Conservation (phyloP, 1,140 invertebrate genomes). For the Lamellibrachia luymesi region DNA sequence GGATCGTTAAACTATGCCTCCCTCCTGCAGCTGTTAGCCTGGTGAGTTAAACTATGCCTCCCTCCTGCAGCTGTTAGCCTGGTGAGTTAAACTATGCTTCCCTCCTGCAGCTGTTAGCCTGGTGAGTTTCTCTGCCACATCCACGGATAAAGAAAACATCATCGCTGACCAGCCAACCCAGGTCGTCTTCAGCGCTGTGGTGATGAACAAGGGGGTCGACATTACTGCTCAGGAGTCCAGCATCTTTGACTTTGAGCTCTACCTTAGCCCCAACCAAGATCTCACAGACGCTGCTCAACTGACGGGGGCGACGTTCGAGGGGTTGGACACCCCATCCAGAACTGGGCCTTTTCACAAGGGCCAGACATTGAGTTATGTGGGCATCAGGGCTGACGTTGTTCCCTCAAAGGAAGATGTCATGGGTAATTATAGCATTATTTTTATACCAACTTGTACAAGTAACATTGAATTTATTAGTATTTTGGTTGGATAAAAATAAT, state of each 20-base stretch:
- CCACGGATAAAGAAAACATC: neutral
- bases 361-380: neutral
- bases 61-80: too few relatives aligned
- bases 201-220: neutral
- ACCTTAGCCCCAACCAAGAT: neutral
- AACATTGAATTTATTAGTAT: too few relatives aligned
- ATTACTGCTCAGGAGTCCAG: neutral
- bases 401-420: neutral
- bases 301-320: neutral
- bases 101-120: neutral
- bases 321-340: neutral
- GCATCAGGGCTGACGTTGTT: neutral
- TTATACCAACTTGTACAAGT: neutral
- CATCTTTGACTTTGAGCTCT: neutral
- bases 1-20: too few relatives aligned
- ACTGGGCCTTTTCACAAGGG: neutral
- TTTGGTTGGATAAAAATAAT: too few relatives aligned
- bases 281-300: neutral
- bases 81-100: too few relatives aligned
- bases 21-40: neutral
- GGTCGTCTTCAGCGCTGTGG: neutral
- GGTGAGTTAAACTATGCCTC: too few relatives aligned
- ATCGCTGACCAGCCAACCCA: neutral
- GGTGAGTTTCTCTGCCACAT: neutral
- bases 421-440: neutral